These are phyloP conservation scores for Monoplex corrugatus DNA, from an alignment of 2,888 invertebrate genomes.

Conservation along the genomic window DNA sequence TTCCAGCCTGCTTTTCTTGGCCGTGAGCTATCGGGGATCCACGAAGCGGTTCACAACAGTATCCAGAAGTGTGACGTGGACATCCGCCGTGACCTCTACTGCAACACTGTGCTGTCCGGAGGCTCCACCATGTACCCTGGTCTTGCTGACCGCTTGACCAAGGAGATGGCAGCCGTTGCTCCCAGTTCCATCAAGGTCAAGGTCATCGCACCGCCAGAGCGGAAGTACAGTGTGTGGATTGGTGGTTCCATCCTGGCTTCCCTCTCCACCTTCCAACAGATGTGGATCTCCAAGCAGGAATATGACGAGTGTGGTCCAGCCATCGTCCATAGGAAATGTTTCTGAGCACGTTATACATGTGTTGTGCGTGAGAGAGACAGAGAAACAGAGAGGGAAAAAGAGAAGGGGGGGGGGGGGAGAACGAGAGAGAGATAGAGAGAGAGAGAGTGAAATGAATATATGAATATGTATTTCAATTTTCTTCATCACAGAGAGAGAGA, in stretches of 20 bases:
- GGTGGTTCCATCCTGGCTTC: constrained; percentile 74
- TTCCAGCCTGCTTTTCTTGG: constrained; percentile 67
- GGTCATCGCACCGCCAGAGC: constrained; percentile 69
- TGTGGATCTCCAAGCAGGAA: constrained; percentile 82
- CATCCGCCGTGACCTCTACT: constrained; percentile 75
- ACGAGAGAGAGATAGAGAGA: neutral
- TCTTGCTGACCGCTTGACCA: constrained; percentile 98
- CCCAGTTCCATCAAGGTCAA: constrained; percentile 86
- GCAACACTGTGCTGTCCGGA: constrained; percentile 88
- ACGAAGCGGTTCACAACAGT: constrained; percentile 75
- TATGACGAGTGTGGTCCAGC: constrained; percentile 82
- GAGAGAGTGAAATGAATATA: no score
- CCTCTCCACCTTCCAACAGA: constrained; percentile 86
- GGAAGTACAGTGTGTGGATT: constrained; percentile 76
- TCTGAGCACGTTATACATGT: no score
- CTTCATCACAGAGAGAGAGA: neutral
- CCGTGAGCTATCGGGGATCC: constrained; percentile 70
- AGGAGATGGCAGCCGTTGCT: constrained; percentile 94
- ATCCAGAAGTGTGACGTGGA: constrained; percentile 78
- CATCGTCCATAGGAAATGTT: constrained; percentile 21
- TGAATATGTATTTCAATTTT: no score
- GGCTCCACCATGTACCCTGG: constrained; percentile 98
- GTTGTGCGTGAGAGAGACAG: no score
- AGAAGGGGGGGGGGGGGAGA: constrained; percentile 78
- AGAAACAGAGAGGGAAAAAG: no score